Evolutionary conservation across 2,888 invertebrate species (phyloP).

Genomic region (Phyllotreta striolata): DNA sequence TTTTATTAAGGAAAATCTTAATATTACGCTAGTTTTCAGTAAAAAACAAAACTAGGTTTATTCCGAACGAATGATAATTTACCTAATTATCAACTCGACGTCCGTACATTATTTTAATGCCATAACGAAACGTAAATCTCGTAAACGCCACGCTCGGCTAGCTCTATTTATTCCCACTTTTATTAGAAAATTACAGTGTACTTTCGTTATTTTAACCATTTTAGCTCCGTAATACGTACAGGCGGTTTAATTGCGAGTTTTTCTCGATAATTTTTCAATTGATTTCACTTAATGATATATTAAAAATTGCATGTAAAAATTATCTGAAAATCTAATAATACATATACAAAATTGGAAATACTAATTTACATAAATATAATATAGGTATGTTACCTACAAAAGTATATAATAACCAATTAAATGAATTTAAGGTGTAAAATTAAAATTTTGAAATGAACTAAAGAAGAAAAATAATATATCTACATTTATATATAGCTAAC

Average conservation of each 20-base stretch:
- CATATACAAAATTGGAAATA: too few species aligned
- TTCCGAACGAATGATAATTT: constrained; percentile 17
- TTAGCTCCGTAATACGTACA: too few species aligned
- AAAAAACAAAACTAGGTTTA: constrained; percentile 9
- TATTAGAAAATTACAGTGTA: constrained; percentile 37
- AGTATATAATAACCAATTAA: too few species aligned
- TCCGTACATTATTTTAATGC: constrained; percentile 35
- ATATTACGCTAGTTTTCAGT: constrained; percentile 1
- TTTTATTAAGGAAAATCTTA: not conserved
- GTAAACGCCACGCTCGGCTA: constrained; percentile 39
- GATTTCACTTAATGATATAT: constrained; percentile 29
- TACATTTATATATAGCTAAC: too few species aligned
- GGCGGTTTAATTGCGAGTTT: too few species aligned
- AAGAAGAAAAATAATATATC: too few species aligned
- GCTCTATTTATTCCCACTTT: constrained; percentile 29
- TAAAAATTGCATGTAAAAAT: too few species aligned
- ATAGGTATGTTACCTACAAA: too few species aligned
- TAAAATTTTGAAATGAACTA: too few species aligned
- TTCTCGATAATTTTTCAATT: constrained; percentile 21
- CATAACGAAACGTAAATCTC: constrained; percentile 34
- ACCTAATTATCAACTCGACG: constrained; percentile 35
- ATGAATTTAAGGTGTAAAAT: too few species aligned
- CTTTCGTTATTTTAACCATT: constrained; percentile 9
- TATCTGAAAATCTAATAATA: too few species aligned
- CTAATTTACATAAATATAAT: too few species aligned